phyloP scores from a whole-genome alignment of 1,140 invertebrate genomes.

The Ganaspis sp. region DNA sequence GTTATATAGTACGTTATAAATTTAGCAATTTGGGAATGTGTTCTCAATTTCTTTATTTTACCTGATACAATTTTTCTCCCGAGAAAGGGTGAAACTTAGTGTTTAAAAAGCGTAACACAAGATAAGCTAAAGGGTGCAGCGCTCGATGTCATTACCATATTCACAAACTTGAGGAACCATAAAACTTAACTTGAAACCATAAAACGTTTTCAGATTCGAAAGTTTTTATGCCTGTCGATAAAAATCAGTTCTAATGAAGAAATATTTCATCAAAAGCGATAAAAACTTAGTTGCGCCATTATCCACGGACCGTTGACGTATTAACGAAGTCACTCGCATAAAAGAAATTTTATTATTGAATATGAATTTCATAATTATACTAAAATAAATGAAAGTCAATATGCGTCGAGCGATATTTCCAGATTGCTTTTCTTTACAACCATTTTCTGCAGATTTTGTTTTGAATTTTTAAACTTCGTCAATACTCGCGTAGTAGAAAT shows the following conservation, averaged over 20 bases:
- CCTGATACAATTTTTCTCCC: too few species aligned
- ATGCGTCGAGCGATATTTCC: background rate
- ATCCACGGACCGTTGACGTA: background rate
- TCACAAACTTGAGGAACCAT: slow-evolving; percentile 1
- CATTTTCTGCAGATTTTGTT: background rate
- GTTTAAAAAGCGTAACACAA: too few species aligned
- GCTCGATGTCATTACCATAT: background rate
- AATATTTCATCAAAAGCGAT: slow-evolving; percentile 4
- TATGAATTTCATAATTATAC: background rate
- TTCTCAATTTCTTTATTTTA: too few species aligned
- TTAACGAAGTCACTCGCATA: background rate
- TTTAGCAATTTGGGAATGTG: too few species aligned
- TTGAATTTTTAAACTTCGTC: too few species aligned
- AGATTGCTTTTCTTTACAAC: slow-evolving; percentile 5
- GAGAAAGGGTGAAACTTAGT: too few species aligned
- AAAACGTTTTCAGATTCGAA: background rate
- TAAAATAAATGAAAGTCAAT: background rate
- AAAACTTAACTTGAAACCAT: slow-evolving; percentile 18
- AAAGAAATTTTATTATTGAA: slow-evolving; percentile 19
- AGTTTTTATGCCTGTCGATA: slow-evolving; percentile 16
- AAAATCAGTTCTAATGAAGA: slow-evolving; percentile 12
- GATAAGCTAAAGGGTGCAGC: too few species aligned
- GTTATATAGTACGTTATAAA: too few species aligned
- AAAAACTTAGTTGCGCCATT: background rate
- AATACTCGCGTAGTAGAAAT: too few species aligned